These are phyloP conservation scores for Acrocephalus kingi DNA, from an alignment of 2,113 vertebrate genomes.

Conservation along the genomic window DNA sequence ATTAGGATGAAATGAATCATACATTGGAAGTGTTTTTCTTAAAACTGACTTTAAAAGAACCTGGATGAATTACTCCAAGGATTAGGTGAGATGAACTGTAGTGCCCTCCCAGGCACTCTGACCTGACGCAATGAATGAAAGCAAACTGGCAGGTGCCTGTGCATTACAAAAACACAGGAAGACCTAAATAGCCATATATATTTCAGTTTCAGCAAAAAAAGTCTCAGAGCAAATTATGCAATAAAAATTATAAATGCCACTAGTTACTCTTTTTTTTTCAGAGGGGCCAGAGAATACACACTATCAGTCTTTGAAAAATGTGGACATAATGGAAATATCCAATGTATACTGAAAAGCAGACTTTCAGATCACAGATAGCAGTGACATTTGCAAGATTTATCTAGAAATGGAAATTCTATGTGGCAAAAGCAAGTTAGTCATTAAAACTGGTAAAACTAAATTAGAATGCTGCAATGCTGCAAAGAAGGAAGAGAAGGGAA, in stretches of 20 bases:
- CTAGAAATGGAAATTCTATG: background rate
- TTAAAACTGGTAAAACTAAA: background rate
- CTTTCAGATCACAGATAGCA: background rate
- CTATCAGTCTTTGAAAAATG: background rate
- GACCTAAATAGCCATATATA: background rate
- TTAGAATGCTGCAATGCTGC: background rate
- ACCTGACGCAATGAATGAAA: background rate
- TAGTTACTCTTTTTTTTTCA: background rate
- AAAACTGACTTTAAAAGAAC: background rate
- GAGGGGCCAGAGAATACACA: background rate
- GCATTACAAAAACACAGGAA: background rate
- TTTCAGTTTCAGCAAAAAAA: background rate
- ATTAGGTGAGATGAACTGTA: background rate
- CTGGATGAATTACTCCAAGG: background rate
- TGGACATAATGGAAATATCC: background rate
- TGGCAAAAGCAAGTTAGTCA: background rate
- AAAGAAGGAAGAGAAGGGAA: background rate
- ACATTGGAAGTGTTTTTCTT: background rate
- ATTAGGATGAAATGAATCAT: slow-evolving; percentile 1
- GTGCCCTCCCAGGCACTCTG: background rate
- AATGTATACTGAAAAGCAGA: background rate
- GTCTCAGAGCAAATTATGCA: background rate
- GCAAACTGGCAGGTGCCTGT: background rate
- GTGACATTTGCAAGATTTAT: background rate
- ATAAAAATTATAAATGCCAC: background rate